Conservation (phyloP, 2,113 vertebrate genomes). For the Hippopotamus amphibius region DNA sequence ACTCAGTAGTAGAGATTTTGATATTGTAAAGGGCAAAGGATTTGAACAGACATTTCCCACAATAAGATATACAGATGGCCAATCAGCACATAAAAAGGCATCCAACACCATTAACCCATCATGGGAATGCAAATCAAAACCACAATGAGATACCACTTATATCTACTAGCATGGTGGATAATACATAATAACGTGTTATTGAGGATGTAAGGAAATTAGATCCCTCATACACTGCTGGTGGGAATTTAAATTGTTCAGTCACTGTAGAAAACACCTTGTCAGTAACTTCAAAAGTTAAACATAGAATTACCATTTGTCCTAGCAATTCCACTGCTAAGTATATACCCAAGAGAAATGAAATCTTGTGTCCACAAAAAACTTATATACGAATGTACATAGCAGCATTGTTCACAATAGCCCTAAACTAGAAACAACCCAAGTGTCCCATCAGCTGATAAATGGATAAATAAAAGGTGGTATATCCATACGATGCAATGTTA, state of each 20-base stretch:
- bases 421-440: neutral
- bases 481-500: too few species aligned
- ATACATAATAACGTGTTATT: neutral
- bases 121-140: neutral
- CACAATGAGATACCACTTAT: neutral
- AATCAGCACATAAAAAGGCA: neutral
- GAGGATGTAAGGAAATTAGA: neutral
- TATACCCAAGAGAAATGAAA: neutral
- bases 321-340: neutral
- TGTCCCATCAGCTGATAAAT: neutral
- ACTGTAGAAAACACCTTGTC: neutral
- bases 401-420: neutral
- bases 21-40: neutral
- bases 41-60: neutral
- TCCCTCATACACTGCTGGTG: neutral
- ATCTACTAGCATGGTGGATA: neutral
- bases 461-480: neutral
- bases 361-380: neutral
- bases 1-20: neutral
- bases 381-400: neutral
- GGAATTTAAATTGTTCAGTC: neutral
- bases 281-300: neutral
- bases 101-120: neutral
- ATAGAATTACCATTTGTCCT: neutral
- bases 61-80: neutral